A percentile compares a stretch with the other conserved stretches of the same genome.
Evolutionary conservation across 2,888 invertebrate species (phyloP).

Genomic region (Electrophaes corylata): DNA sequence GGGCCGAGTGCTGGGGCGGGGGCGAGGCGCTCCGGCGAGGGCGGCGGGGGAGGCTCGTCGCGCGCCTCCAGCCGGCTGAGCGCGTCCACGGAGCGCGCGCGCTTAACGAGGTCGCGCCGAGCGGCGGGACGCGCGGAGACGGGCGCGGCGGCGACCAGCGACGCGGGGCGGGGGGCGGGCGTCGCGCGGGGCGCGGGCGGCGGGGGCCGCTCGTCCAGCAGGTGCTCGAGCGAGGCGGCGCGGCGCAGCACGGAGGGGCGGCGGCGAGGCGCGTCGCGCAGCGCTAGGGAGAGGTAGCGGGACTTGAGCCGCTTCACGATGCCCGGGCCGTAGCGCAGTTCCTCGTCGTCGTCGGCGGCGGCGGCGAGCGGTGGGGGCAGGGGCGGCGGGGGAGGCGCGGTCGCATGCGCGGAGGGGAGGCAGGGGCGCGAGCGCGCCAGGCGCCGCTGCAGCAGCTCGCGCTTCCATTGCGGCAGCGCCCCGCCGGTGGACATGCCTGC

Average conservation of each 20-base stretch:
- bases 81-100: conserved; percentile 94
- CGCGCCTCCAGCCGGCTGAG: conserved; percentile 87
- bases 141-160: conserved; percentile 44
- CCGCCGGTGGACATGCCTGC: conserved; percentile 76
- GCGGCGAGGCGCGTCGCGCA: conserved; percentile 88
- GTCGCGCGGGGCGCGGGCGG: conserved; percentile 46
- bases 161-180: conserved; percentile 57
- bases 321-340: conserved; percentile 95
- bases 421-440: conserved; percentile 71
- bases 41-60: conserved; percentile 85
- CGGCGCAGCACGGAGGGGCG: conserved; percentile 90
- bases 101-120: conserved; percentile 88
- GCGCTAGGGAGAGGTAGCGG: conserved; percentile 93
- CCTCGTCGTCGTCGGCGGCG: conserved; percentile 83
- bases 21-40: conserved; percentile 74
- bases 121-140: conserved; percentile 43
- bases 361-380: conserved; percentile 56
- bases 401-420: conserved; percentile 21
- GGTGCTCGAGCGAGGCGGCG: conserved; percentile 93
- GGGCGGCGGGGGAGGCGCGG: conserved; percentile 47
- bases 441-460: conserved; percentile 91
- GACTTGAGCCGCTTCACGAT: conserved; percentile 95
- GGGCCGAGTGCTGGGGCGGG: too few relatives aligned
- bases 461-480: conserved; percentile 92
- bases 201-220: conserved; percentile 87